Evolutionary conservation across 2,888 invertebrate species (phyloP).

Genomic region (Micropterix aruncella): DNA sequence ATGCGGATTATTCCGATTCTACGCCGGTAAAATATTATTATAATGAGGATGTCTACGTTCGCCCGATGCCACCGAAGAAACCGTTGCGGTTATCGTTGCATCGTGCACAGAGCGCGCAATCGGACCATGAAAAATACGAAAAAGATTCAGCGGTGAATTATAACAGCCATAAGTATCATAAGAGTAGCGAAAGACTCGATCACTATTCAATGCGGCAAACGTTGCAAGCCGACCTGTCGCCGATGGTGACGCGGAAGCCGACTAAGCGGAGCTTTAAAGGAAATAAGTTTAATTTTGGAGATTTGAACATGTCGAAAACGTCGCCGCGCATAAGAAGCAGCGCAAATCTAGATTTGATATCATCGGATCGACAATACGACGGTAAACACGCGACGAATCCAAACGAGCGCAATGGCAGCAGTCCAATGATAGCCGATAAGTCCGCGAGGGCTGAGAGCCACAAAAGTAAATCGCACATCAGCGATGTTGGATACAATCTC

Average conservation of each 20-base stretch:
- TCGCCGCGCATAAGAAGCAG: not conserved
- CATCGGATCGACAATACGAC: not conserved
- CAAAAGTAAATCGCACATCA: not conserved
- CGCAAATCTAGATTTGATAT: not conserved
- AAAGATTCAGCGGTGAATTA: not conserved
- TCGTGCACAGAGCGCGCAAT: constrained; percentile 70
- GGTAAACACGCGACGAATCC: not conserved
- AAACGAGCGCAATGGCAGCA: not conserved
- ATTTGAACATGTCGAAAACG: not conserved
- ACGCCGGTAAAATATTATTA: constrained; percentile 33
- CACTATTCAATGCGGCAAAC: not conserved
- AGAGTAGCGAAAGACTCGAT: not conserved
- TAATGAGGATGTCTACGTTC: constrained; percentile 31
- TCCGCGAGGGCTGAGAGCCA: not conserved
- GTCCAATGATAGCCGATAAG: not conserved
- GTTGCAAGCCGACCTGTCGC: not conserved
- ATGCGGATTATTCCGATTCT: constrained; percentile 37
- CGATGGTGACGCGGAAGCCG: not conserved
- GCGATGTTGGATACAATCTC: not conserved
- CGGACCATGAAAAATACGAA: constrained; percentile 16
- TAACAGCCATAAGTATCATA: not conserved
- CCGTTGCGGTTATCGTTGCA: constrained; percentile 71
- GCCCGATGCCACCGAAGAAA: constrained; percentile 76
- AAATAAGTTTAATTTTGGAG: not conserved
- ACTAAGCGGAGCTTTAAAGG: not conserved